Conservation (phyloP, 2,113 vertebrate species). For the Tympanuchus pallidicinctus region DNA sequence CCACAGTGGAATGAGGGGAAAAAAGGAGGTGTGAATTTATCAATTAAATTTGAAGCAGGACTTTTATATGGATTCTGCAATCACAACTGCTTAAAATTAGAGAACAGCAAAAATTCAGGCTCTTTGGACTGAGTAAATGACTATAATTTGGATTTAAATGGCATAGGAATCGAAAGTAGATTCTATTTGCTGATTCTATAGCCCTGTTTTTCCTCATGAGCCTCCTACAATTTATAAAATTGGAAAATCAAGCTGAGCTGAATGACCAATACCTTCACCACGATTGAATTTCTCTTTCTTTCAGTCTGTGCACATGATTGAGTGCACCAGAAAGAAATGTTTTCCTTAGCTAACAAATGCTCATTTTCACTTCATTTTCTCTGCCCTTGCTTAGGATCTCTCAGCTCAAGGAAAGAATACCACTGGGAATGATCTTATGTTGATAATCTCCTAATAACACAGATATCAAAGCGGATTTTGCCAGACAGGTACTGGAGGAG, state of each 20-base stretch:
- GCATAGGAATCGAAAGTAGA: constrained; percentile 16
- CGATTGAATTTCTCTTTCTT: constrained; percentile 41
- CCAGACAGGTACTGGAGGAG: not conserved
- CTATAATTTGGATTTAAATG: constrained; percentile 66
- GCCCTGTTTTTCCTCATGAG: constrained; percentile 44
- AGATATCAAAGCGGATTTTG: not conserved
- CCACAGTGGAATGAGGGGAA: not conserved
- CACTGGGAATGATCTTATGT: not conserved
- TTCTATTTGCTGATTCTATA: constrained; percentile 37
- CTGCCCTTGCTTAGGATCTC: not conserved
- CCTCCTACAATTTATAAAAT: constrained; percentile 72
- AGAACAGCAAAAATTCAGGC: constrained; percentile 1
- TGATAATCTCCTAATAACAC: not conserved
- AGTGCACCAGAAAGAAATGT: constrained; percentile 2
- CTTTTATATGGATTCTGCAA: not conserved
- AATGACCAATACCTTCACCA: constrained; percentile 50
- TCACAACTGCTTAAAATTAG: not conserved
- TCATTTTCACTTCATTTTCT: not conserved
- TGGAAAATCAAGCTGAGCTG: constrained; percentile 73
- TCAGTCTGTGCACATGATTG: not conserved
- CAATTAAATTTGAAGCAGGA: not conserved
- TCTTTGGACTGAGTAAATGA: constrained; percentile 38
- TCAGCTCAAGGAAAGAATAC: not conserved
- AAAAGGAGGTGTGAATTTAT: not conserved
- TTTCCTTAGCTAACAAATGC: constrained; percentile 10